phyloP scores from a whole-genome alignment of 2,113 vertebrate genomes.

The Osmerus mordax region DNA sequence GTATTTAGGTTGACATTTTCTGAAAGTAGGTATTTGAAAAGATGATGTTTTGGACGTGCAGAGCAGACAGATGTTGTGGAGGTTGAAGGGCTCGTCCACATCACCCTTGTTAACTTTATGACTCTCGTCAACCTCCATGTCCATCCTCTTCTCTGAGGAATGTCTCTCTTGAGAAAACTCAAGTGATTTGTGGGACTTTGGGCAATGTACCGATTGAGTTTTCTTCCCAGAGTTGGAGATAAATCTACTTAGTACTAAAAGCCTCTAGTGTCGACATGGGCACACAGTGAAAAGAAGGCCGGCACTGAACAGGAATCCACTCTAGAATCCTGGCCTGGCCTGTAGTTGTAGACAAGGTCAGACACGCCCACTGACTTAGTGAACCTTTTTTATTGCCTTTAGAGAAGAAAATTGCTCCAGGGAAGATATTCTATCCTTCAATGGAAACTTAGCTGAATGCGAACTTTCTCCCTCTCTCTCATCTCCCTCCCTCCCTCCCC shows the following conservation, averaged over 20 bases:
- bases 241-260: conserved; percentile 59
- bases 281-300: conserved; percentile 25
- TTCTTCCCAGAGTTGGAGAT: conserved; percentile 44
- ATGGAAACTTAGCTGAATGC: conserved; percentile 2
- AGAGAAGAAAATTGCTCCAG: conserved; percentile 37
- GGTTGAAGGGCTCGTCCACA: too few species aligned
- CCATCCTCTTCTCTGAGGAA: conserved; percentile 9
- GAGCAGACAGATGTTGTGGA: too few species aligned
- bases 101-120: too few species aligned
- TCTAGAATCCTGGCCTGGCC: conserved; percentile 23
- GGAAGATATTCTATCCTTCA: conserved; percentile 44
- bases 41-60: too few species aligned
- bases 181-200: conserved; percentile 19
- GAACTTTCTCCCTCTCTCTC: background rate
- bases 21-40: too few species aligned
- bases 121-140: background rate
- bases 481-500: too few species aligned
- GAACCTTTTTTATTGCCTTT: conserved; percentile 1
- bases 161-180: conserved; percentile 3
- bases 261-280: conserved; percentile 42
- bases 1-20: too few species aligned
- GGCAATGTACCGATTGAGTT: conserved; percentile 33
- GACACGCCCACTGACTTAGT: conserved; percentile 30
- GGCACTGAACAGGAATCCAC: conserved; percentile 21
- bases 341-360: conserved; percentile 51